Evolutionary conservation across 2,113 vertebrate genomes (phyloP).

Genomic region (Scopus umbretta): DNA sequence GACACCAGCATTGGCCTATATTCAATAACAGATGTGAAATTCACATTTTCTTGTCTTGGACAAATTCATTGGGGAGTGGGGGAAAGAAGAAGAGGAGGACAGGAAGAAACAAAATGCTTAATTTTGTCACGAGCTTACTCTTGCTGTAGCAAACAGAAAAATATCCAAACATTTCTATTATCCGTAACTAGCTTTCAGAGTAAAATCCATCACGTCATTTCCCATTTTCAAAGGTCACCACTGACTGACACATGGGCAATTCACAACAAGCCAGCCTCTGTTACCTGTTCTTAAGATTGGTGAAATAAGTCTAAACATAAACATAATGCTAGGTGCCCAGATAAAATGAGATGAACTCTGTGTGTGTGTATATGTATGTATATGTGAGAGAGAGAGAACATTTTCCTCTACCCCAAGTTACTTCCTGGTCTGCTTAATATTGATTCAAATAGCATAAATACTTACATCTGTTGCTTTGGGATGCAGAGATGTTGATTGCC

Average conservation of each 20-base stretch:
- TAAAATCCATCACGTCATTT: background rate
- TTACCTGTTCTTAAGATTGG: background rate
- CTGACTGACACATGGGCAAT: background rate
- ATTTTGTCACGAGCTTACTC: background rate
- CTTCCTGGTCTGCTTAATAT: background rate
- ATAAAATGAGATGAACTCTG: background rate
- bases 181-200: background rate
- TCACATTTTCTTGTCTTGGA: background rate
- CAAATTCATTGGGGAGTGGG: fast-evolving
- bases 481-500: background rate
- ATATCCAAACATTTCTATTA: background rate
- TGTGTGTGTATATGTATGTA: no score
- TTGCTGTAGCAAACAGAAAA: background rate
- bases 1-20: background rate
- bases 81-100: background rate
- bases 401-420: background rate
- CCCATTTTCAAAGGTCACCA: background rate
- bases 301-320: background rate
- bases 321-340: background rate
- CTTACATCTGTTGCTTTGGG: background rate
- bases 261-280: background rate
- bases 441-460: background rate
- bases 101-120: background rate
- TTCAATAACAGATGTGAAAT: background rate
- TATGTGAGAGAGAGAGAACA: background rate